phyloP scores from a whole-genome alignment of 2,888 invertebrate genomes.

The Liposcelis brunnea region DNA sequence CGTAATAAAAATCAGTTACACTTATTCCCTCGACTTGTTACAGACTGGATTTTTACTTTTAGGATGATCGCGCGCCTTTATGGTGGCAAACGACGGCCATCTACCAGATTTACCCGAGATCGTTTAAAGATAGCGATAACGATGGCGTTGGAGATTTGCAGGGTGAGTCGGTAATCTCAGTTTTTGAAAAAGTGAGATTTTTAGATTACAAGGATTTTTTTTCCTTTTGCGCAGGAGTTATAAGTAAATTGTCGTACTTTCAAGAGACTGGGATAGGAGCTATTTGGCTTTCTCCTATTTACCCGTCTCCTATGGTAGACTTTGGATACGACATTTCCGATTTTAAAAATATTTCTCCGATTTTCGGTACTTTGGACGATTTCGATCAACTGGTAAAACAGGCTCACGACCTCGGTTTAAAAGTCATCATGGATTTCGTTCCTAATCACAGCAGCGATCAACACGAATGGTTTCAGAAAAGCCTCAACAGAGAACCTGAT shows the following conservation, averaged over 20 bases:
- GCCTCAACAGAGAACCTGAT: slow-evolving; percentile 20
- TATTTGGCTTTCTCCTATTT: slow-evolving; percentile 56
- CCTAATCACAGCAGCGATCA: slow-evolving; percentile 25
- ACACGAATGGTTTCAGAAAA: slow-evolving; percentile 33
- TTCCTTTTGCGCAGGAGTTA: no score
- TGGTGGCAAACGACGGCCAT: slow-evolving; percentile 73
- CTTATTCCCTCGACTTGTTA: no score
- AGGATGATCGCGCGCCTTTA: slow-evolving; percentile 28
- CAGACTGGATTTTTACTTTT: background rate
- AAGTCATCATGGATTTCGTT: slow-evolving; percentile 20
- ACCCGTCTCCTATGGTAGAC: slow-evolving; percentile 43
- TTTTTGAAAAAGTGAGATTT: no score
- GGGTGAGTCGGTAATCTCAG: no score
- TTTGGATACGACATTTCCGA: slow-evolving; percentile 47
- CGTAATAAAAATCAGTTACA: no score
- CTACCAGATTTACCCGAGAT: slow-evolving; percentile 75
- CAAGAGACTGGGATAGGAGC: slow-evolving; percentile 45
- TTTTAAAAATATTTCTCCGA: slow-evolving; percentile 35
- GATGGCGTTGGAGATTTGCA: slow-evolving; percentile 77
- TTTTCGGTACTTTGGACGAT: slow-evolving; percentile 39
- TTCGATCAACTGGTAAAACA: slow-evolving; percentile 29
- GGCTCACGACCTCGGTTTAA: slow-evolving; percentile 22
- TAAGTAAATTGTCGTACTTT: slow-evolving; percentile 41
- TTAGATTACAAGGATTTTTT: no score
- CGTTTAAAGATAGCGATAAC: slow-evolving; percentile 66